A percentile compares a stretch with the other conserved stretches of the same genome.
Conservation (phyloP, 2,888 invertebrate species). For the Sphaerophoria rueppellii region DNA sequence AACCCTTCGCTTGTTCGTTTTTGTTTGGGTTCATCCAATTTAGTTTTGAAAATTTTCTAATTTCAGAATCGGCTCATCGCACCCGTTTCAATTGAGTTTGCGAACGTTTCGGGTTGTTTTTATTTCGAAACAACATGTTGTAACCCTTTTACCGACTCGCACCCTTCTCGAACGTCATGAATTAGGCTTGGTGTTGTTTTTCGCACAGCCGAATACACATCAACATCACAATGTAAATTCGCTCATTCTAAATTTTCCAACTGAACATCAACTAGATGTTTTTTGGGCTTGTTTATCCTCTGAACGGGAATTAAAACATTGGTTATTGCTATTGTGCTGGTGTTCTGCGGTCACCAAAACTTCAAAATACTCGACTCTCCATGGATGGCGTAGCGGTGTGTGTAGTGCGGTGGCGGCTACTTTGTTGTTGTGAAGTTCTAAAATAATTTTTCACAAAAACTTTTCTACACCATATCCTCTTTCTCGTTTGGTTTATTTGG, state of each 20-base stretch:
- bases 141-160: neutral
- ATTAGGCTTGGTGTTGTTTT: slow-evolving; percentile 10
- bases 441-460: slow-evolving; percentile 51
- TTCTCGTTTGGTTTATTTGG: neutral
- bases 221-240: slow-evolving; percentile 32
- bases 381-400: neutral
- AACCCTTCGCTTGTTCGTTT: slow-evolving; percentile 15
- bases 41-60: slow-evolving; percentile 47
- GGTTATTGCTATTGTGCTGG: slow-evolving; percentile 60
- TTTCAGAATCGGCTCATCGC: slow-evolving; percentile 43
- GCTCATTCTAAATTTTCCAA: slow-evolving; percentile 28
- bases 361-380: slow-evolving; percentile 23
- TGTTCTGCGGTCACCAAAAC: slow-evolving; percentile 56
- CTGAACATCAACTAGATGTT: slow-evolving; percentile 4
- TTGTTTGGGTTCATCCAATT: slow-evolving; percentile 54
- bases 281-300: slow-evolving; percentile 59
- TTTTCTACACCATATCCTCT: neutral
- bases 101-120: slow-evolving; percentile 21
- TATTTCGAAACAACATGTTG: slow-evolving; percentile 29
- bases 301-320: slow-evolving; percentile 66
- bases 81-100: neutral
- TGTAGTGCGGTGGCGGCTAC: slow-evolving; percentile 23
- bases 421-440: slow-evolving; percentile 46
- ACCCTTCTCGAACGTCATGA: neutral
- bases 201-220: slow-evolving; percentile 23